Percentiles rank a stretch among this genome's conserved stretches.
These are phyloP conservation scores for Montipora capitata DNA, from an alignment of 92 coral and sea anemone genomes.

Conservation along the genomic window DNA sequence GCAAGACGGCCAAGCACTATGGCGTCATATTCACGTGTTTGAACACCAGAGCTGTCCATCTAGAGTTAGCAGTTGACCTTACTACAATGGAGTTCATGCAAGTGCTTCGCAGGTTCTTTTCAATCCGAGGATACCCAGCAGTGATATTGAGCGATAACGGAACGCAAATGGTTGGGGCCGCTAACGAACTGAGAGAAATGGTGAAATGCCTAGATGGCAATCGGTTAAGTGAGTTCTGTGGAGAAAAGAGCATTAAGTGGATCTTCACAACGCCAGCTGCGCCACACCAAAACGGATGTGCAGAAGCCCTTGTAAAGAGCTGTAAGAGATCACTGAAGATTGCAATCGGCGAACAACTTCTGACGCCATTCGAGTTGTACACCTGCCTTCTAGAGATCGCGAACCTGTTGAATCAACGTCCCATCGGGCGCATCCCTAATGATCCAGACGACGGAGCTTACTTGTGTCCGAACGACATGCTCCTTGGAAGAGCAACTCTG, in stretches of 20 bases:
- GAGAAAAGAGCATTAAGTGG: conserved; percentile 65
- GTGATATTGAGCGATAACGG: conserved; percentile 40
- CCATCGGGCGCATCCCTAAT: too few species aligned
- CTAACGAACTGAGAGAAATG: conserved; percentile 70
- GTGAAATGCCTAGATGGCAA: conserved; percentile 38
- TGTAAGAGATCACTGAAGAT: too few species aligned
- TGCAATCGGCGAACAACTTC: too few species aligned
- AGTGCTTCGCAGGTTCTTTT: conserved; percentile 76
- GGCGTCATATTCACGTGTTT: conserved; percentile 61
- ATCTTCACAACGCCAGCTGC: conserved; percentile 55
- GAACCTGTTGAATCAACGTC: too few species aligned
- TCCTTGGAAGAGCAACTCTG: too few species aligned
- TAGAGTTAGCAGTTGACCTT: conserved; percentile 64
- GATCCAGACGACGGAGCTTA: too few species aligned
- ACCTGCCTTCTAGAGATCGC: too few species aligned
- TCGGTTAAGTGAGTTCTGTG: conserved; percentile 49
- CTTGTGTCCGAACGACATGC: too few species aligned
- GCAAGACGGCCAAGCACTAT: conserved; percentile 67
- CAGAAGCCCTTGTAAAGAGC: too few species aligned
- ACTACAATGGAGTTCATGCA: conserved; percentile 71
- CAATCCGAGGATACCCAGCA: conserved; percentile 54
- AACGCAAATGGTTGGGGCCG: conserved; percentile 55
- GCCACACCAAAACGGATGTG: conserved; percentile 29
- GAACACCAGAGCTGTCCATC: conserved; percentile 39
- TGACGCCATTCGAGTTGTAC: too few species aligned